A percentile compares a stretch with the other conserved stretches of the same genome.
Conservation (phyloP, 92 coral and sea anemone genomes). For the Umimayanthus kanabou region DNA sequence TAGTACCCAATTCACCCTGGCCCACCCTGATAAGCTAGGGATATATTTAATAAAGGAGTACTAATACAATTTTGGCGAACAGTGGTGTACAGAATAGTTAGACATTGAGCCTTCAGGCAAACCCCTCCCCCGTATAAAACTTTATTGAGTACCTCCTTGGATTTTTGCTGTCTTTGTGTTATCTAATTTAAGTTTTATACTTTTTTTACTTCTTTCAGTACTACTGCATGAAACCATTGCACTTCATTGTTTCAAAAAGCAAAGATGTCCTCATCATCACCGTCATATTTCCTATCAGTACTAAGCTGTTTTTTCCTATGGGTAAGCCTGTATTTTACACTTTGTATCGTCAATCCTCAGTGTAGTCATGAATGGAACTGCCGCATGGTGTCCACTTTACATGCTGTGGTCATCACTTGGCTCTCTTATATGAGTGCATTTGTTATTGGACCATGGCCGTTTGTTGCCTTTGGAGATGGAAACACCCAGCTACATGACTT, state of each 20-base stretch:
- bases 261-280: neutral
- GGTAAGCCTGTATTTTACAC: constrained; percentile 64
- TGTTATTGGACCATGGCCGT: constrained; percentile 94
- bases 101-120: too few species aligned
- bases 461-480: constrained; percentile 76
- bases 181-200: too few species aligned
- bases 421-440: constrained; percentile 80
- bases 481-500: constrained; percentile 80
- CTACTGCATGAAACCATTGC: neutral
- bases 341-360: constrained; percentile 64
- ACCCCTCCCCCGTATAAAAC: too few species aligned
- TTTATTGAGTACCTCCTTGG: too few species aligned
- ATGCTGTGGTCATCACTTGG: constrained; percentile 67
- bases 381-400: constrained; percentile 73
- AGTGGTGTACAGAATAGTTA: too few species aligned
- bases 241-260: neutral
- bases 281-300: neutral
- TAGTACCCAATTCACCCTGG: too few species aligned
- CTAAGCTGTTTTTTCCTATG: constrained; percentile 67
- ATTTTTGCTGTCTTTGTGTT: too few species aligned
- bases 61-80: too few species aligned
- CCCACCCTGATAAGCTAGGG: too few species aligned
- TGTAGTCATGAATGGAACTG: constrained; percentile 91
- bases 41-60: too few species aligned
- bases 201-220: too few species aligned